phyloP scores from a whole-genome alignment of 2,113 vertebrate species.

The Tursiops truncatus region DNA sequence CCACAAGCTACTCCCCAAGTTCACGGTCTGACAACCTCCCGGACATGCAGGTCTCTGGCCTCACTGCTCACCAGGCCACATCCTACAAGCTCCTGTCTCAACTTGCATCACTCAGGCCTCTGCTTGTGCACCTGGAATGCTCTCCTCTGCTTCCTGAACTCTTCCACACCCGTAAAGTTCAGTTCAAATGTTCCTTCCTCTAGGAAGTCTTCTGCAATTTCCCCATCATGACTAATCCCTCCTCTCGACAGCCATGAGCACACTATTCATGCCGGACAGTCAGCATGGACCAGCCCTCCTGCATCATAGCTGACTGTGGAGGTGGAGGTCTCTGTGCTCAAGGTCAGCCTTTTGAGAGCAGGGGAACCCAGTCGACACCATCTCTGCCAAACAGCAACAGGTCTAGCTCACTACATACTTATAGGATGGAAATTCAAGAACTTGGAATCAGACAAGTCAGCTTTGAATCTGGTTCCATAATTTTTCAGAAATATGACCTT shows the following conservation, averaged over 20 bases:
- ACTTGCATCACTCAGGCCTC: too few relatives aligned
- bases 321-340: background rate
- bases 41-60: background rate
- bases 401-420: background rate
- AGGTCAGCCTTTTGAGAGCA: background rate
- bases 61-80: background rate
- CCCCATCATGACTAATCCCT: background rate
- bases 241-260: background rate
- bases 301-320: background rate
- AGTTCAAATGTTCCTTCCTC: background rate
- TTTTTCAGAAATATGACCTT: background rate
- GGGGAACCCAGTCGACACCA: rapidly evolving
- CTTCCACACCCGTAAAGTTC: background rate
- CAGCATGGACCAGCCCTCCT: background rate
- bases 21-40: background rate
- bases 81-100: background rate
- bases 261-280: background rate
- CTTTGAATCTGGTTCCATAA: background rate
- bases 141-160: background rate
- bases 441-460: background rate
- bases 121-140: background rate
- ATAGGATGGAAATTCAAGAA: background rate
- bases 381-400: background rate
- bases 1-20: background rate
- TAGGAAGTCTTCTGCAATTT: background rate